Conservation (phyloP, 2,797 vertebrate genomes). For the Semaprochilodus insignis region DNA sequence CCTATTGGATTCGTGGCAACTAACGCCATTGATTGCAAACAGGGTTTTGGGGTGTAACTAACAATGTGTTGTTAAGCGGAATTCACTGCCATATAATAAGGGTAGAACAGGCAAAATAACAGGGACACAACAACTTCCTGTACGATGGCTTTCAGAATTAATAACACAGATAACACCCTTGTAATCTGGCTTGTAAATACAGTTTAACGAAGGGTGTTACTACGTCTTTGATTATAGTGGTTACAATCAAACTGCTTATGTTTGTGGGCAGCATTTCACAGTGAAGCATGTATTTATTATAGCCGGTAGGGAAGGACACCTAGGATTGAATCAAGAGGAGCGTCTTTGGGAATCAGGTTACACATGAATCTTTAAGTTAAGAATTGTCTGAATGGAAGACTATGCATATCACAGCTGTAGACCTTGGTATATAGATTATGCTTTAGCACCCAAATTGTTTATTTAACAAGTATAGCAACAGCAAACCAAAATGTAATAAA, state of each 20-base stretch:
- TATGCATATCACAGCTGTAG: not conserved
- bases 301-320: no score
- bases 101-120: not conserved
- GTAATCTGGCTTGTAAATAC: no score
- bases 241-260: no score
- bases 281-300: no score
- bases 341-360: not conserved
- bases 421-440: not conserved
- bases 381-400: no score
- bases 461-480: not conserved
- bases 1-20: not conserved
- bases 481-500: not conserved
- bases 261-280: no score
- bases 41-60: not conserved
- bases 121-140: not conserved
- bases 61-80: not conserved
- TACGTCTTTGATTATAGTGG: no score
- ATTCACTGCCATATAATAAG: not conserved
- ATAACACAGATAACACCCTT: not conserved
- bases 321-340: no score
- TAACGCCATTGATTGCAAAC: not conserved
- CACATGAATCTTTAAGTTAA: not conserved
- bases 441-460: not conserved
- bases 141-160: not conserved
- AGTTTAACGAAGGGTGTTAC: no score